phyloP scores from a whole-genome alignment of 2,888 invertebrate genomes.

The Ferrisia virgata region DNA sequence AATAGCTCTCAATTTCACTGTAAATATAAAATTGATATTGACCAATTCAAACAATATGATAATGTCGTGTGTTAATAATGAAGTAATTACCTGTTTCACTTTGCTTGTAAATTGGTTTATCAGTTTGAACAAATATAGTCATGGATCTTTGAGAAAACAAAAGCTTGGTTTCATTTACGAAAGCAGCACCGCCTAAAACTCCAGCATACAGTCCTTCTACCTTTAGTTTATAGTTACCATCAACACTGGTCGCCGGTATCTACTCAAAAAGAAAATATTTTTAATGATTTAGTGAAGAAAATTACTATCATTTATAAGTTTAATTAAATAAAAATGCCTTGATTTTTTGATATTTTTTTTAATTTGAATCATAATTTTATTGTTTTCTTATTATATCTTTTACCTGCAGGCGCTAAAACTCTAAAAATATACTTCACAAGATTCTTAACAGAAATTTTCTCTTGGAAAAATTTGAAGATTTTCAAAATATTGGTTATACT shows the following conservation, averaged over 20 bases:
- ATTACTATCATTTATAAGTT: too few relatives aligned
- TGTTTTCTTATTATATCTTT: too few relatives aligned
- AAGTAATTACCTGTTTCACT: conserved; percentile 68
- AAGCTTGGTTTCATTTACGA: conserved; percentile 81
- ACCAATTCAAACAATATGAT: neutral
- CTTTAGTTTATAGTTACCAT: conserved; percentile 78
- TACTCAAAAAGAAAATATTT: conserved; percentile 52
- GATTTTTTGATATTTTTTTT: too few relatives aligned
- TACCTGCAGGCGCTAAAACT: too few relatives aligned
- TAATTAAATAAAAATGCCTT: too few relatives aligned
- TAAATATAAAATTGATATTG: conserved; percentile 50
- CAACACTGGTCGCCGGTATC: conserved; percentile 79
- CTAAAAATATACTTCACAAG: too few relatives aligned
- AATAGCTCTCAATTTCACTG: conserved; percentile 83
- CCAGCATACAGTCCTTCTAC: conserved; percentile 77
- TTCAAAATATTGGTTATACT: too few relatives aligned
- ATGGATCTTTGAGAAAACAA: conserved; percentile 85
- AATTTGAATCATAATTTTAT: too few relatives aligned
- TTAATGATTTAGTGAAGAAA: too few relatives aligned
- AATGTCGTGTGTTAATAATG: neutral
- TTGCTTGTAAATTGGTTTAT: conserved; percentile 93
- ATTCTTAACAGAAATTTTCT: too few relatives aligned
- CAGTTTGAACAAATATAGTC: conserved; percentile 92
- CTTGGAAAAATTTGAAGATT: too few relatives aligned
- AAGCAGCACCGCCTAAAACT: conserved; percentile 80